Percentiles rank a stretch among this genome's conserved stretches.
Evolutionary conservation across 2,888 invertebrate genomes (phyloP).

Genomic region (Beris morrisii): DNA sequence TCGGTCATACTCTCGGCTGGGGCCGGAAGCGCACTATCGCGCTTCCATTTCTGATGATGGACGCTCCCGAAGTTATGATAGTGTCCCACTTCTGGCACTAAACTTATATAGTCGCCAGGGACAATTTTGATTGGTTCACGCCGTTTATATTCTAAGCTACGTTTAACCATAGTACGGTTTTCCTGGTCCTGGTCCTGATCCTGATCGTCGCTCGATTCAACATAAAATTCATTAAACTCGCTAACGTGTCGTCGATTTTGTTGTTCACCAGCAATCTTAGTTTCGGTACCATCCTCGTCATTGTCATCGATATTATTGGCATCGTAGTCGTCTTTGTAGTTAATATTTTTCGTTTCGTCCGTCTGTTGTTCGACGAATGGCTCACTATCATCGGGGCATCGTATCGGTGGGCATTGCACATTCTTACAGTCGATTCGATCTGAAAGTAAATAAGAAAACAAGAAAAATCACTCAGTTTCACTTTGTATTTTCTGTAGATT

Average conservation of each 20-base stretch:
- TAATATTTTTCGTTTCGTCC: slow-evolving; percentile 1
- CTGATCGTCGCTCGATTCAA: slow-evolving; percentile 21
- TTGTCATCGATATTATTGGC: slow-evolving; percentile 18
- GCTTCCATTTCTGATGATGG: slow-evolving; percentile 40
- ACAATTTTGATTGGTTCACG: slow-evolving; percentile 43
- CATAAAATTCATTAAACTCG: slow-evolving; percentile 16
- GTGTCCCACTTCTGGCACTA: slow-evolving; percentile 35
- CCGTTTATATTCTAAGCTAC: slow-evolving; percentile 40
- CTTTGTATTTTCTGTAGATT: no score
- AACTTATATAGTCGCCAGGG: slow-evolving; percentile 44
- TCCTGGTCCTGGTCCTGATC: slow-evolving; percentile 15
- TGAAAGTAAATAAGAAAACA: slow-evolving; percentile 33
- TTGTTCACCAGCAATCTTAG: slow-evolving; percentile 15
- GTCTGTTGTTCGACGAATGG: slow-evolving; percentile 11
- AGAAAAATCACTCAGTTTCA: no score
- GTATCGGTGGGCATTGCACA: slow-evolving; percentile 42
- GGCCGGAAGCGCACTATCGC: slow-evolving; percentile 18
- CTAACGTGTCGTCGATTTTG: slow-evolving; percentile 27
- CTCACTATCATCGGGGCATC: slow-evolving; percentile 44
- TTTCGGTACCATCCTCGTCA: slow-evolving; percentile 1
- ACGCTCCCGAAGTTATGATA: slow-evolving; percentile 34
- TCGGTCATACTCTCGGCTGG: slow-evolving; percentile 36
- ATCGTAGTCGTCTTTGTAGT: slow-evolving; percentile 19
- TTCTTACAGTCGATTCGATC: slow-evolving; percentile 43
- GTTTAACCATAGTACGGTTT: slow-evolving; percentile 35